These are phyloP conservation scores for Clarias batrachus DNA, from an alignment of 2,113 vertebrate species.

Conservation along the genomic window DNA sequence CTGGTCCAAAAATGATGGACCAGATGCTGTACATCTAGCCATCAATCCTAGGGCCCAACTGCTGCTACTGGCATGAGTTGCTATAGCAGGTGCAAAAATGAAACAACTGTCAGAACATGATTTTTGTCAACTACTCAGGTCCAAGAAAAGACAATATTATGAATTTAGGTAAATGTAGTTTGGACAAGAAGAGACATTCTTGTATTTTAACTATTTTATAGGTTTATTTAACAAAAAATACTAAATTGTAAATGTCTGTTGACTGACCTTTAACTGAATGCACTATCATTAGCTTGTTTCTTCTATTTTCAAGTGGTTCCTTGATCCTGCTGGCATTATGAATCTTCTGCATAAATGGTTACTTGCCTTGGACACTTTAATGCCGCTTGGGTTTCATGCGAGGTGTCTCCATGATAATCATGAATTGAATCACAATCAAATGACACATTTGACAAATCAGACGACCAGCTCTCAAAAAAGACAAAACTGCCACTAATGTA, in stretches of 20 bases:
- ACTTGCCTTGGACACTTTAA: slow-evolving; percentile 69
- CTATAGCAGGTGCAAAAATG: slow-evolving; percentile 15
- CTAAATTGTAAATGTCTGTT: slow-evolving; percentile 45
- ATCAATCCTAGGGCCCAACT: background rate
- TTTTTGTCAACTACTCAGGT: slow-evolving; percentile 49
- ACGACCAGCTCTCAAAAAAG: slow-evolving; percentile 21
- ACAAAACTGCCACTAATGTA: background rate
- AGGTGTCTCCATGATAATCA: slow-evolving; percentile 66
- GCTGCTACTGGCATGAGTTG: background rate
- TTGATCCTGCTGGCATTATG: slow-evolving; percentile 70
- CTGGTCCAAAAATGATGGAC: too few species aligned
- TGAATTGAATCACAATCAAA: slow-evolving; percentile 59
- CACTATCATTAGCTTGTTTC: slow-evolving; percentile 56
- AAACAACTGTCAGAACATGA: slow-evolving; percentile 49
- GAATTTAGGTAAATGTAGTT: slow-evolving; percentile 36
- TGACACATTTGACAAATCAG: slow-evolving; percentile 62
- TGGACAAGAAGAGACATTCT: slow-evolving; percentile 30
- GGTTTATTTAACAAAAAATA: background rate
- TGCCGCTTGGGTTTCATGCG: slow-evolving; percentile 56
- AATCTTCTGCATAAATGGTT: slow-evolving; percentile 72
- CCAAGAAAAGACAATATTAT: slow-evolving; percentile 52
- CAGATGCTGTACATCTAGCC: background rate
- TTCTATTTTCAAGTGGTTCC: slow-evolving; percentile 62
- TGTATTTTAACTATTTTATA: background rate
- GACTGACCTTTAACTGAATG: slow-evolving; percentile 48